Evolutionary conservation across 2,113 vertebrate genomes (phyloP).

Genomic region (Monarcha castaneiventris): DNA sequence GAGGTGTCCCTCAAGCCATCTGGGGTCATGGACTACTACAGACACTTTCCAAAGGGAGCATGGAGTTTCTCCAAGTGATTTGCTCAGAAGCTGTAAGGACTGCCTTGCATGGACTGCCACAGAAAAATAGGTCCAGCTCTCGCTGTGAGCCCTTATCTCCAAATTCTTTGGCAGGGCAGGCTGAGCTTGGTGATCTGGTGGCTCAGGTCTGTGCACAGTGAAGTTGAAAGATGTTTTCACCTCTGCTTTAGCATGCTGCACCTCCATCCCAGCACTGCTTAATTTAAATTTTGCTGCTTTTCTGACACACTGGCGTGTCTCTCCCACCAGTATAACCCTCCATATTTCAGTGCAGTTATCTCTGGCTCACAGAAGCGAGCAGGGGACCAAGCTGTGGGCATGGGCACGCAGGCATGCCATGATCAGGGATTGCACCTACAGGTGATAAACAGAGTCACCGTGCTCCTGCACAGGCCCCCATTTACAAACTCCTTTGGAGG

Average conservation of each 20-base stretch:
- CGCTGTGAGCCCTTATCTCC: neutral
- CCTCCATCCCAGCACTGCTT: neutral
- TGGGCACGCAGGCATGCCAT: rapidly evolving
- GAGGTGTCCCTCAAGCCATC: neutral
- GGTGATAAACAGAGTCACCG: rapidly evolving
- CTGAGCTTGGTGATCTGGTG: neutral
- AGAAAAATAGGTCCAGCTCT: neutral
- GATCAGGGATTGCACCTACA: neutral
- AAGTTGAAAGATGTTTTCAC: neutral
- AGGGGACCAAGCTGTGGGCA: neutral
- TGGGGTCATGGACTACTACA: neutral
- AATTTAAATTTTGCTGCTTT: neutral
- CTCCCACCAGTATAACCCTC: neutral
- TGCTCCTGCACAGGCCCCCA: neutral
- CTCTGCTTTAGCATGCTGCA: neutral
- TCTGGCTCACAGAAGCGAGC: neutral
- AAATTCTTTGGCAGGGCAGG: neutral
- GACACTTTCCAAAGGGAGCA: neutral
- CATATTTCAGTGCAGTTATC: neutral
- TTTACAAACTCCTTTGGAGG: neutral
- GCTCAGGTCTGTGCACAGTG: too few species aligned
- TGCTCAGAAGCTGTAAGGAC: neutral
- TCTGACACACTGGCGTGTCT: neutral
- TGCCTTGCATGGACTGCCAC: neutral
- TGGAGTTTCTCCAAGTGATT: neutral